A percentile compares a stretch with the other conserved stretches of the same genome.
Conservation (phyloP, 1,140 invertebrate genomes). For the Teleogryllus occipitalis region DNA sequence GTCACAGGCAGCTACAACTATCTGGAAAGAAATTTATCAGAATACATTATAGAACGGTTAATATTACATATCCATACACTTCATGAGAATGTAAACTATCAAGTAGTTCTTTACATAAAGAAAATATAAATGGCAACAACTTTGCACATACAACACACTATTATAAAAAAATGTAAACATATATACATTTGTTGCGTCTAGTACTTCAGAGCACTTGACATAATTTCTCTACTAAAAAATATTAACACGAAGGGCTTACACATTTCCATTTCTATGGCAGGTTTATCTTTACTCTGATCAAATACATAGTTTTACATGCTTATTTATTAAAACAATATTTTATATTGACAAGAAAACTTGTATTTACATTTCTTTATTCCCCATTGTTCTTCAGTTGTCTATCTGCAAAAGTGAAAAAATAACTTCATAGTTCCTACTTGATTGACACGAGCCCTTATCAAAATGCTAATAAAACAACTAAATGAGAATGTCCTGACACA, state of each 20-base stretch:
- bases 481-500: no score
- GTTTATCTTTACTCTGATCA: background rate
- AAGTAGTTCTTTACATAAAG: background rate
- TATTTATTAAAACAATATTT: background rate
- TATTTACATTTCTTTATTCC: background rate
- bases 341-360: background rate
- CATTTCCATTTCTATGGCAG: background rate
- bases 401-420: conserved; percentile 5
- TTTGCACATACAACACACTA: background rate
- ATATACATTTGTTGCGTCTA: background rate
- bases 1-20: background rate
- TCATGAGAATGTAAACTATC: background rate
- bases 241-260: background rate
- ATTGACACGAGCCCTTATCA: no score
- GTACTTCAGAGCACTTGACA: background rate
- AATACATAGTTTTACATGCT: background rate
- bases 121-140: background rate
- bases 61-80: background rate
- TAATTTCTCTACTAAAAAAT: background rate
- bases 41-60: background rate
- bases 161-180: background rate
- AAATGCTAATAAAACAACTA: no score
- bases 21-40: background rate
- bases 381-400: background rate
- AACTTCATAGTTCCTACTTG: background rate